Evolutionary conservation across 2,113 vertebrate species (phyloP), one percentile per base, ranked within the genome.

Genomic region (Grammomys dolichurus): DNA sequence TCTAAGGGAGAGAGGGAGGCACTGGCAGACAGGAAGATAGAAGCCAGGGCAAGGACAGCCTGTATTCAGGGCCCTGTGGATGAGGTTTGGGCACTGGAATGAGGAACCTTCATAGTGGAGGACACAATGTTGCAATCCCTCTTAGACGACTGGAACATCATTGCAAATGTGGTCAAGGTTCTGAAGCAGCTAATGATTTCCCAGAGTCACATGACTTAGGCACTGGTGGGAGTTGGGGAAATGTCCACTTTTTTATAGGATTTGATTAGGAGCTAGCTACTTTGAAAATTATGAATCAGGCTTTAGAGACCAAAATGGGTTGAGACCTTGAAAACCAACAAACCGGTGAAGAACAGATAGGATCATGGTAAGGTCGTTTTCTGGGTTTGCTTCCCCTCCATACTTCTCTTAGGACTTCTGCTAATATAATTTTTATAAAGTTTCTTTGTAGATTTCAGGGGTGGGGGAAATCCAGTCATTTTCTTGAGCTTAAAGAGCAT

Each of bases 241-340:
- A 69, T 36, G 48, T 40, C 46, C 20, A 33, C 28, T 87, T 87
- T 93, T 26, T 77, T 31, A 51, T 36, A 40, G 43, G 4, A 88
- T n/a, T 9, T 81, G 63, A 67, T 19, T 31, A 12, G 51, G 67
- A 36, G 77, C 26, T 36, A 76, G 65, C 69, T 46, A 56, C 40
- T 86, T 85, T 67, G 40, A 86, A 67, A 86, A 86, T 48, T 48
- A 7, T 4, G n/a, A 43, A 40, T 26, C n/a, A 17, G n/a, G 12
- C n/a, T 60, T 84, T 60, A 43, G 80, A 40, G 72, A 85, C 22
- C 28, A 92, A 81, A 75, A 33, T 19, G 80, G 22, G 33, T 80
- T 22, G 24, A 90, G 63, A 94, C 87, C 10, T 28, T 28, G n/a
- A 84, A 92, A 95, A 51, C 56, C 60, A 82, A 81, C 54, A 24